Base-by-base conservation (phyloP, 2,888 invertebrate genomes). In the Abscondita cerata region DNA sequence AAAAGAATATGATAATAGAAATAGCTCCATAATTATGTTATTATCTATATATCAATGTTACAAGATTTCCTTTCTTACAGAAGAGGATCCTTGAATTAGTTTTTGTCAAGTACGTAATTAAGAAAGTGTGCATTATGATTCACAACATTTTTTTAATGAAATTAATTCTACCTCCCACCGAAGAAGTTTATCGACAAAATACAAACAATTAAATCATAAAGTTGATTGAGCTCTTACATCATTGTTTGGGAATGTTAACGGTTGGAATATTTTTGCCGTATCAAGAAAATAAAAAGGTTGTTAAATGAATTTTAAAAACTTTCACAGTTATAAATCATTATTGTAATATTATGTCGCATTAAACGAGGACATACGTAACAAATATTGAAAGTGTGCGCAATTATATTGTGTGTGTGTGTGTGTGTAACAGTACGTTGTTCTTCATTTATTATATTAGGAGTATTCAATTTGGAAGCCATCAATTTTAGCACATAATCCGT, bases 41-140 rank as follows among this genome's bases (percentile, higher is more conserved):
- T 52, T 59, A 59, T 59, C 48, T 48, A 53, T 48, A 31, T 18
- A 59, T 59, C 59, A 34, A 48, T 40, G 44, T 59, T 59, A 63
- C 62, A 51, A 55, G 59, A 63, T 54, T 63, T 63, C 62, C 62
- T 34, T 54, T 58, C 31, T 61, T 61, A 46, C 53, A 38, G 53
- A 56, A 61, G 36, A 11, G n/a, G 46, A n/a, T 51, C 62, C 62
- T 63, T 59, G 59, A 55, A 52, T 63, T 48, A 40, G 44, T 46
- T 46, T 62, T 59, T 63, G 62, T 63, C 62, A 63, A 54, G 59
- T 54, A 59, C 52, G 40, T 16, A 56, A 53, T 62, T 33, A 50
- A 50, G 41, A 51, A 60, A 54, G 41, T 16, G 46, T 15, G 9
- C 51, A 18, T n/a, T n/a, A 6, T 31, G n/a, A 18, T 55, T 36